Base-by-base conservation (phyloP, 1,140 invertebrate species). In the Bicyclus anynana region DNA sequence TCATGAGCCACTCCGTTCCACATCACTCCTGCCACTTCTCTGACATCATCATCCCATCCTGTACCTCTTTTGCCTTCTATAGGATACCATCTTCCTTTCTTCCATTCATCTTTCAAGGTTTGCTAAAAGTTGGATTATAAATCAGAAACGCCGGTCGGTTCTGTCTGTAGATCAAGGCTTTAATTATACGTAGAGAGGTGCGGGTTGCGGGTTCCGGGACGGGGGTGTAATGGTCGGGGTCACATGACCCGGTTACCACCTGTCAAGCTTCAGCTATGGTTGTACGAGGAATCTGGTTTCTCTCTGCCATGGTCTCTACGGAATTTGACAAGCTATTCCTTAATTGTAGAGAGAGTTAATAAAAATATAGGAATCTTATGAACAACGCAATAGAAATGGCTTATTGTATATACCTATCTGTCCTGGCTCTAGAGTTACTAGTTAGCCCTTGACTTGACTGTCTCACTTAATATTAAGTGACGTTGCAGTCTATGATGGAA, bases 141-240 rank as follows among this genome's bases (percentile, higher is more conserved):
- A 12, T 55, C 48, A 29, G 52, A 54, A 6, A 33, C 10, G 5
- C 9, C 10, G 0, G 29, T 33, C n/a, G 29, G 29, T 3, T 12
- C 29, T 12, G 29, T 33, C 2, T 6, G 29, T 33, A 33, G 29
- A 4, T 12, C 2, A 1, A 33, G 29, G 9, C 3, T 33, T 33
- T 33, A 33, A 33, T 33, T 33, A 33, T 33, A 33, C 29, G 10
- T 12, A 1, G 29, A 33, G 29, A 12, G n/a, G n/a, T n/a, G 29
- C 29, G 29, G n/a, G 29, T 7, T 12, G 29, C 29, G 10, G 5
- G 17, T n/a, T n/a, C n/a, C n/a, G 12, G 42, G 4, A 1, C 2
- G 17, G 17, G 42, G 42, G 42, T 17, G 42, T 44, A 44, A 44
- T 44, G 17, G 21, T 14, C 10, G 42, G 20, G 42, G 42, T 44